Conservation (phyloP, 1,140 invertebrate species). For the Anadara kagoshimensis region DNA sequence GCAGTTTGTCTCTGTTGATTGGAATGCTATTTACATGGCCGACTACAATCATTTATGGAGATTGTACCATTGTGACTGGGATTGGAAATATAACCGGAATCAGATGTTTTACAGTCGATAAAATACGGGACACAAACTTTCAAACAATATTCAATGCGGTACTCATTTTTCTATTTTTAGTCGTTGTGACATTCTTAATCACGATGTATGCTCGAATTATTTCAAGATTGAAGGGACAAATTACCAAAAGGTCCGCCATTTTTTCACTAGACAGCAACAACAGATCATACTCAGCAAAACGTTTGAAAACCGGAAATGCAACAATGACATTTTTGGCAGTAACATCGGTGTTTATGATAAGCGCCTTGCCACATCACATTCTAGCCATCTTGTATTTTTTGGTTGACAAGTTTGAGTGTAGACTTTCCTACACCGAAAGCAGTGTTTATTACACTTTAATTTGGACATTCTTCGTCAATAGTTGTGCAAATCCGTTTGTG, state of each 20-base stretch:
- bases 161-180: no score
- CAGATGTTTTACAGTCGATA: no score
- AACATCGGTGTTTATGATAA: slow-evolving; percentile 47
- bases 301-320: slow-evolving; percentile 26
- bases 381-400: slow-evolving; percentile 34
- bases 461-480: slow-evolving; percentile 53
- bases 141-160: no score
- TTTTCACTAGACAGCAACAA: no score
- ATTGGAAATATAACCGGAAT: neutral
- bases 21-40: slow-evolving; percentile 42
- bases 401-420: neutral
- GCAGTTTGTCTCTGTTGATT: slow-evolving; percentile 29
- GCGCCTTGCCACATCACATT: slow-evolving; percentile 44
- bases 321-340: slow-evolving; percentile 50
- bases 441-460: slow-evolving; percentile 46
- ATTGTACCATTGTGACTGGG: slow-evolving; percentile 7
- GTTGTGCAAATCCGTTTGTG: slow-evolving; percentile 51
- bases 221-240: no score
- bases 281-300: no score
- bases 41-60: slow-evolving; percentile 34
- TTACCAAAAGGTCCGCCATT: no score
- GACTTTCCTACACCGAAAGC: slow-evolving; percentile 2
- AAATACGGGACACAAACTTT: no score
- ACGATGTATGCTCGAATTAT: no score
- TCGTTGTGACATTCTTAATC: no score